These are phyloP conservation scores for Sycobia sp. DNA, from an alignment of 1,140 invertebrate genomes.

Conservation along the genomic window DNA sequence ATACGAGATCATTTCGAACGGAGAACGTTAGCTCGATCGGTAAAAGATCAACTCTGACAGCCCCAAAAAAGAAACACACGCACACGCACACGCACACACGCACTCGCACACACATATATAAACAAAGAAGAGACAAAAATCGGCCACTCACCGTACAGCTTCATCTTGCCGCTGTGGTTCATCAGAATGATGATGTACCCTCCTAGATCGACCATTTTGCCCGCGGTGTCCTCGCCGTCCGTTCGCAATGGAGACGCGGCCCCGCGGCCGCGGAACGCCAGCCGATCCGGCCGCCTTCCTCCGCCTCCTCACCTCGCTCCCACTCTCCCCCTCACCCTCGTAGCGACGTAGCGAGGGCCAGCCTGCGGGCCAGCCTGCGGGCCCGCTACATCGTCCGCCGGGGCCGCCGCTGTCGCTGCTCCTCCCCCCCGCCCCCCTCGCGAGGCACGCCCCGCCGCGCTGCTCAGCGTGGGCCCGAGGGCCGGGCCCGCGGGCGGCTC, in stretches of 20 bases:
- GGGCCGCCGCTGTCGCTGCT: neutral
- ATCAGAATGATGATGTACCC: conserved; percentile 96
- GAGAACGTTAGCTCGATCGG: no score
- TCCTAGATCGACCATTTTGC: conserved; percentile 84
- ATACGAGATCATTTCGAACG: no score
- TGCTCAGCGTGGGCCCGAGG: neutral
- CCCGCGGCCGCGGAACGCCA: neutral
- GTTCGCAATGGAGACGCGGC: neutral
- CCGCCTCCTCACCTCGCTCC: conserved; percentile 14
- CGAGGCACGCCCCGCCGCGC: neutral
- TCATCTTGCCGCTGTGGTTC: conserved; percentile 91
- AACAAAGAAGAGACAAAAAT: neutral
- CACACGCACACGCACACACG: no score
- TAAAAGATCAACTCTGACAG: no score
- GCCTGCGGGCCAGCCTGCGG: no score
- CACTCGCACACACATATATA: neutral
- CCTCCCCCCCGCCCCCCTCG: neutral
- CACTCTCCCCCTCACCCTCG: conserved; percentile 14
- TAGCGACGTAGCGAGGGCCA: neutral
- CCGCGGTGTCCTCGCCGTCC: neutral
- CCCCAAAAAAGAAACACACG: no score
- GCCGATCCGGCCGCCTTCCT: neutral
- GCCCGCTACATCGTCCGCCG: neutral
- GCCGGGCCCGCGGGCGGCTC: no score
- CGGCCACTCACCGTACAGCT: conserved; percentile 84